Conservation (phyloP, 1,140 invertebrate species). For the Drosophila pseudoananassae region DNA sequence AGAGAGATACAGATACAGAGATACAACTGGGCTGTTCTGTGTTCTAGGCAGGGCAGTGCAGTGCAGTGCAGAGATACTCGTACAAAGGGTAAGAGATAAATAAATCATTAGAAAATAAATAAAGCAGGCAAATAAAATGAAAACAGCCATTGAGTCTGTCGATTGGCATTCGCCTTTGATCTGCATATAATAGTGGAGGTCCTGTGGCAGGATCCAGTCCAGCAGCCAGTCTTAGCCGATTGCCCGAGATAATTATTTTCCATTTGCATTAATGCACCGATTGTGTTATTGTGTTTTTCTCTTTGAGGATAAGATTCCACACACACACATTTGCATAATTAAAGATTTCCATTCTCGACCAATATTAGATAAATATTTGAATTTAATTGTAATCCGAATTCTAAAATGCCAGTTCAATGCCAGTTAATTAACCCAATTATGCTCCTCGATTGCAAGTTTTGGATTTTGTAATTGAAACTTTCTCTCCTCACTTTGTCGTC, state of each 20-base stretch:
- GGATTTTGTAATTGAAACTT: not conserved
- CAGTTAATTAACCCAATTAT: not conserved
- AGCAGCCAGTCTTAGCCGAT: not conserved
- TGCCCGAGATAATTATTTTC: constrained; percentile 38
- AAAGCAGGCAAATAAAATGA: constrained; percentile 52
- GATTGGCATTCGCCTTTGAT: constrained; percentile 8
- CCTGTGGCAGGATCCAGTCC: not conserved
- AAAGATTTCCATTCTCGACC: constrained; percentile 4
- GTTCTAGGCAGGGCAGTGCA: no score
- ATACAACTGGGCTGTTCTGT: not conserved
- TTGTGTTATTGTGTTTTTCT: not conserved
- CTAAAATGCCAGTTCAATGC: not conserved
- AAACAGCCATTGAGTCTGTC: constrained; percentile 15
- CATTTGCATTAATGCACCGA: constrained; percentile 38
- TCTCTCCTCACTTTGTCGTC: not conserved
- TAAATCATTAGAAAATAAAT: constrained; percentile 65
- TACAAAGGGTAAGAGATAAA: constrained; percentile 50
- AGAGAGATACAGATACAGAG: not conserved
- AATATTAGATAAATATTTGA: not conserved
- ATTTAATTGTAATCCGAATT: not conserved
- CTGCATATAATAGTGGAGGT: no score
- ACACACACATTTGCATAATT: constrained; percentile 27
- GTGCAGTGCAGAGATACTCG: not conserved
- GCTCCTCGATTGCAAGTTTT: not conserved
- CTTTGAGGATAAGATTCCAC: not conserved